Evolutionary conservation across 53 echinoderm and acorn worm genomes (phyloP), one percentile per base, ranked within the genome.

Genomic region (Luidia sarsii): DNA sequence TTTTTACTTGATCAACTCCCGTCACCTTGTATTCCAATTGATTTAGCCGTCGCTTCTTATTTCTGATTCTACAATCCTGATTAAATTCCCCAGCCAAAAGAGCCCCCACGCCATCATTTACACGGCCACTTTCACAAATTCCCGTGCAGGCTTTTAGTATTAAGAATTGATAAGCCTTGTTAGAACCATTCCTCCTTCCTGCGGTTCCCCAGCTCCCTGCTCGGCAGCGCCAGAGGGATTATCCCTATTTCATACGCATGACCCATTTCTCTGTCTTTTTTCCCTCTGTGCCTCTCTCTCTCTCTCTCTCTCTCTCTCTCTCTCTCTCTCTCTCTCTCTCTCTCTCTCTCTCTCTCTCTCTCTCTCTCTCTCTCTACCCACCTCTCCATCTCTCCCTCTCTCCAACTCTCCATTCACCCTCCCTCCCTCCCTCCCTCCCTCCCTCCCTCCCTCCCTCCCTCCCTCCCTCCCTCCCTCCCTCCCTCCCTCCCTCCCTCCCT

Each of bases 101-200:
- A 72, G 23, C 23, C 55, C 4, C 39, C 56, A 31, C 15, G 23
- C 38, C 10, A 39, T 72, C 54, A 23, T 31, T 56, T 72, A 72
- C 72, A 72, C 55, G 72, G 72, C 72, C 72, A 72, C 72, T 72
- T 72, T 54, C 56, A 4, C 55, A 72, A 72, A 55, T 25, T 45
- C 57, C 56, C 24, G 15, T 1, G 54, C 41, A 72, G 72, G 72
- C 72, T 72, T 56, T 72, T 39, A 72, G 72, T 72, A 55, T 72
- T 72, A 72, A 72, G 72, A 38, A 16, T 16, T 55, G 57, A 72
- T 72, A 72, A 72, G 72, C 72, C 72, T 72, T 72, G 72, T 72
- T 36, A 54, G 36, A 52, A 72, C 56, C 38, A 33, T 53, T 72
- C 37, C 29, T 54, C 13, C 16, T 21, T 14, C 27, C 10, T 33